Base-by-base conservation (phyloP, 2,888 invertebrate species). In the Silvanus unidentatus region DNA sequence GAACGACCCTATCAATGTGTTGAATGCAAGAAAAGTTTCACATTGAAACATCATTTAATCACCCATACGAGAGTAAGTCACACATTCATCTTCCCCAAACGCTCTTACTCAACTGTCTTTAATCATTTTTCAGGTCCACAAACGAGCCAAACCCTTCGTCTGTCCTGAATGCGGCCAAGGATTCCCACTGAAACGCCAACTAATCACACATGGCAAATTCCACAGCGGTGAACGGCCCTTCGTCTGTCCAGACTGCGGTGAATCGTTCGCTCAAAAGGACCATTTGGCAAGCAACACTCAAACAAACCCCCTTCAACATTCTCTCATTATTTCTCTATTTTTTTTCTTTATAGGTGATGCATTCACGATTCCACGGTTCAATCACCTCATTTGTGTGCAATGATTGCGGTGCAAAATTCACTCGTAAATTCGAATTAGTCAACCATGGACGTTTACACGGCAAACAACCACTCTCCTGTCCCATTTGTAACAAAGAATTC, bases 301-400 rank as follows among this genome's bases (percentile, higher is more conserved):
- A n/a, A n/a, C n/a, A n/a, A 22, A 38, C 15, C 12, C 12, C 38
- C 6, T 38, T 5, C 5, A 38, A n/a, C 13, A 14, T 38, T 4
- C 8, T 8, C 22, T 5, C 22, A 8, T 22, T 22, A 22, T 22
- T 22, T 22, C 8, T 5, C 8, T 3, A 22, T 5, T 22, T 22
- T 22, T 5, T 22, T 32, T 32, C 12, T 48, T 54, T 54, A 59
- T 65, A 79, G 55, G 88, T 91, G 59, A 92, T 91, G 76, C 92
- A 93, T 74, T 81, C 88, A 47, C 76, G 93, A 50, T 93, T 93
- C 73, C 94, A 95, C 73, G 94, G 93, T n/a, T 96, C 96, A 5
- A 82, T 95, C 62, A 90, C 93, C 63, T 96, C 97, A 9, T 97
- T 95, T 74, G 87, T 87, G 57, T 97, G 97, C 71, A 82, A 85